Evolutionary conservation across 2,888 invertebrate species (phyloP).

Genomic region (Eupithecia insigniata): DNA sequence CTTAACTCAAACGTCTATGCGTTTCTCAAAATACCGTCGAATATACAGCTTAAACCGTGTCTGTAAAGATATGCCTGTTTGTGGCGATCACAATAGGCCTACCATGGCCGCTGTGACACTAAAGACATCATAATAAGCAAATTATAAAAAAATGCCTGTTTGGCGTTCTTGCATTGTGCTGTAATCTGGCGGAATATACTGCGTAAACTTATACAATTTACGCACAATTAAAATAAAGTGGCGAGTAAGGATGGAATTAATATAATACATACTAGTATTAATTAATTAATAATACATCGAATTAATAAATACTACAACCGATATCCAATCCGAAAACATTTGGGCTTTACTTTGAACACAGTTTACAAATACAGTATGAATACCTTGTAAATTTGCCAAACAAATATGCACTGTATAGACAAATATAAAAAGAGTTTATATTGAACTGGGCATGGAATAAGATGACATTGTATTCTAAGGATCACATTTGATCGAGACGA

Average conservation of each 20-base stretch:
- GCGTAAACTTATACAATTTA: neutral
- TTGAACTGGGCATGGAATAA: neutral
- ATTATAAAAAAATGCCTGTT: neutral
- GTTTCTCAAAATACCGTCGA: too few species aligned
- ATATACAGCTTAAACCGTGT: neutral
- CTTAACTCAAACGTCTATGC: too few species aligned
- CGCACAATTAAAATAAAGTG: neutral
- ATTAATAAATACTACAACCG: too few species aligned
- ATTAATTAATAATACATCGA: too few species aligned
- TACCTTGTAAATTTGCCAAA: neutral
- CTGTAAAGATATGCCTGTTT: neutral
- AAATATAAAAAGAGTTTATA: neutral
- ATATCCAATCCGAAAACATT: neutral
- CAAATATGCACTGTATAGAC: neutral
- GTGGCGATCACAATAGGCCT: too few species aligned
- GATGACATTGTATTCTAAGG: neutral
- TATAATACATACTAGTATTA: too few species aligned
- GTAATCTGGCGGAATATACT: neutral
- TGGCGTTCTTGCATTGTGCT: neutral
- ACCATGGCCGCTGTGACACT: too few species aligned
- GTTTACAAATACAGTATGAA: neutral
- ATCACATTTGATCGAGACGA: neutral
- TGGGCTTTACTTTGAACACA: neutral
- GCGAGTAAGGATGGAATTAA: too few species aligned
- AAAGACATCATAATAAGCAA: too few species aligned